Evolutionary conservation across 2,113 vertebrate species (phyloP).

Genomic region (Smithornis capensis): DNA sequence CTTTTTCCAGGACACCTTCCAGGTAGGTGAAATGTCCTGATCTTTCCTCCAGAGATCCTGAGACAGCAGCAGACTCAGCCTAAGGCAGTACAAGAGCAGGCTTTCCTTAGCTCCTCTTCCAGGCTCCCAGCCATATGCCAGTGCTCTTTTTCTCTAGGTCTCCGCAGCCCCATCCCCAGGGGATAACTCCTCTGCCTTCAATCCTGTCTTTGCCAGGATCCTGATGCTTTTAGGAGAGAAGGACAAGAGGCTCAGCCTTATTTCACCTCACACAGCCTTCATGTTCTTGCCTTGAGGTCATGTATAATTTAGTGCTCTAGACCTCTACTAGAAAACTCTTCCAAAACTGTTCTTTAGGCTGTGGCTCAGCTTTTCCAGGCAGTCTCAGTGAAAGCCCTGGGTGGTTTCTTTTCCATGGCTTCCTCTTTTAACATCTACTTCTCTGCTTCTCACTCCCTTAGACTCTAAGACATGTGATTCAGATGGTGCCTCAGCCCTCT

Average conservation of each 20-base stretch:
- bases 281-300: background rate
- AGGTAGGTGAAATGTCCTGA: background rate
- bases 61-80: background rate
- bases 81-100: background rate
- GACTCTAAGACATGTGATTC: background rate
- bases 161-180: rapidly evolving
- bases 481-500: background rate
- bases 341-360: background rate
- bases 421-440: background rate
- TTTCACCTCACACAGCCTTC: background rate
- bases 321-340: background rate
- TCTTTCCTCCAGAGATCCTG: background rate
- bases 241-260: background rate
- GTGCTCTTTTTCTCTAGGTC: background rate
- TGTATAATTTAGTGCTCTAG: background rate
- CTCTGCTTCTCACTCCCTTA: background rate
- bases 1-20: background rate
- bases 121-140: background rate
- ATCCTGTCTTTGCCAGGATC: background rate
- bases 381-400: background rate
- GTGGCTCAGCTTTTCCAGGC: background rate
- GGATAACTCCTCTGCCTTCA: background rate
- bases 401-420: background rate
- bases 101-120: background rate
- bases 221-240: background rate